A percentile compares a stretch with the other conserved stretches of the same genome.
Evolutionary conservation across 2,797 vertebrate genomes (phyloP).

Genomic region (Chloroceryle inda): DNA sequence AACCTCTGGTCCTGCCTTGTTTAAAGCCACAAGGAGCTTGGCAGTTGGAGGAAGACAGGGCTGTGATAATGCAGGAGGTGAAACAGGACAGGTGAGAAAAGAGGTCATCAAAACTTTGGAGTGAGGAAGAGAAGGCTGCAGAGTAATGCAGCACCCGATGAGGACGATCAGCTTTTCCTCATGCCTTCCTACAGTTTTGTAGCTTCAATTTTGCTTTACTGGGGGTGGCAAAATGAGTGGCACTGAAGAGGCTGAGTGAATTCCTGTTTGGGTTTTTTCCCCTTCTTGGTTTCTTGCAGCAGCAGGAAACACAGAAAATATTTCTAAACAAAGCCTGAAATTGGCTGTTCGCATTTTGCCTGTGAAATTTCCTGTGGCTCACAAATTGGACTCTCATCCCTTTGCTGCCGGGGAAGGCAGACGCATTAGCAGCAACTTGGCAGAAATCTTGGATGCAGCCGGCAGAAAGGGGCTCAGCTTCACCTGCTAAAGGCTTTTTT

Average conservation of each 20-base stretch:
- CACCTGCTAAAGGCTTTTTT: neutral
- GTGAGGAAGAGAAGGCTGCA: neutral
- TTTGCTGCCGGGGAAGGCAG: neutral
- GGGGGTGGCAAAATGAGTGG: conserved; percentile 14
- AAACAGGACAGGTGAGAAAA: neutral
- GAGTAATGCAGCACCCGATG: neutral
- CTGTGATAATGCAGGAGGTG: fast-evolving
- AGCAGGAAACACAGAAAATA: conserved; percentile 53
- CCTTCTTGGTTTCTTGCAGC: conserved; percentile 15
- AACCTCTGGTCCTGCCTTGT: neutral
- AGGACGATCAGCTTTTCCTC: neutral
- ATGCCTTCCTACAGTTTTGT: neutral
- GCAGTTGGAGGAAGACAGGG: fast-evolving
- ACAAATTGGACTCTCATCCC: conserved; percentile 35
- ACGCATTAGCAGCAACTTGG: neutral
- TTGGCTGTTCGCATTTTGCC: conserved; percentile 50
- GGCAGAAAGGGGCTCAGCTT: neutral
- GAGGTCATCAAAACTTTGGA: neutral
- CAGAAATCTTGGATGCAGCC: neutral
- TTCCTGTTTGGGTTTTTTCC: neutral
- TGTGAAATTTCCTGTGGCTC: conserved; percentile 46
- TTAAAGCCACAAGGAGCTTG: fast-evolving
- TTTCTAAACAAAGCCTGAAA: conserved; percentile 61
- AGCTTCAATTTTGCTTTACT: neutral
- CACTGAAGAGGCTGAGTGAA: conserved; percentile 34